Conservation (phyloP, 1,140 invertebrate species). For the Drosophila ambigua region DNA sequence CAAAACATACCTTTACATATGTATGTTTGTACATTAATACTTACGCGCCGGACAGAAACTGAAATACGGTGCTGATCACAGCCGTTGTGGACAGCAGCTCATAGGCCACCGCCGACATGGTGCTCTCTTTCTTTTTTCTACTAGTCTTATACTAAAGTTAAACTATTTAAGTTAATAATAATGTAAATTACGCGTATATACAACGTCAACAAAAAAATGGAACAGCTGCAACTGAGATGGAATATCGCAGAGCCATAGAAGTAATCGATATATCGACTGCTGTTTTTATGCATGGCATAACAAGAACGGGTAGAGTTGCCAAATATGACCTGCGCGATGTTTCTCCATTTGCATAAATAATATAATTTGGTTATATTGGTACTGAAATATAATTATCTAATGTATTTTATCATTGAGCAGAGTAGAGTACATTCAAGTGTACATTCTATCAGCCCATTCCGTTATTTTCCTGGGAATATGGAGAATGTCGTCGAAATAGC, state of each 20-base stretch:
- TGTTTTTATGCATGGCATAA: background rate
- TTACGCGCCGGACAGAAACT: conserved; percentile 87
- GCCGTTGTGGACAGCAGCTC: conserved; percentile 85
- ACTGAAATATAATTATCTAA: too few species aligned
- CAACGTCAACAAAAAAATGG: conserved; percentile 74
- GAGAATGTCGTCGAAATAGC: too few species aligned
- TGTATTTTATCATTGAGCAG: too few species aligned
- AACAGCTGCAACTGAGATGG: conserved; percentile 37
- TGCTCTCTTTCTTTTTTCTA: conserved; percentile 17
- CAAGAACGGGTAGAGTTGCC: too few species aligned
- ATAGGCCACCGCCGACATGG: conserved; percentile 59
- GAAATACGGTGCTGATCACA: conserved; percentile 88
- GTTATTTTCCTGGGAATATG: too few species aligned
- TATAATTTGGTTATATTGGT: too few species aligned
- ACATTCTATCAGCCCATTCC: too few species aligned
- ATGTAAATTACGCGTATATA: conserved; percentile 19
- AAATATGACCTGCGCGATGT: too few species aligned
- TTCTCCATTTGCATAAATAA: too few species aligned
- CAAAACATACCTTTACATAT: background rate
- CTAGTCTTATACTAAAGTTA: conserved; percentile 15
- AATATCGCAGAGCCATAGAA: background rate
- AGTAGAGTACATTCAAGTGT: too few species aligned
- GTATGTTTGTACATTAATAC: conserved; percentile 15
- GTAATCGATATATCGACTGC: background rate
- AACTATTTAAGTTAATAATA: conserved; percentile 17